Base-by-base conservation (phyloP, 2,888 invertebrate genomes). In the Stegophylla sp. region DNA sequence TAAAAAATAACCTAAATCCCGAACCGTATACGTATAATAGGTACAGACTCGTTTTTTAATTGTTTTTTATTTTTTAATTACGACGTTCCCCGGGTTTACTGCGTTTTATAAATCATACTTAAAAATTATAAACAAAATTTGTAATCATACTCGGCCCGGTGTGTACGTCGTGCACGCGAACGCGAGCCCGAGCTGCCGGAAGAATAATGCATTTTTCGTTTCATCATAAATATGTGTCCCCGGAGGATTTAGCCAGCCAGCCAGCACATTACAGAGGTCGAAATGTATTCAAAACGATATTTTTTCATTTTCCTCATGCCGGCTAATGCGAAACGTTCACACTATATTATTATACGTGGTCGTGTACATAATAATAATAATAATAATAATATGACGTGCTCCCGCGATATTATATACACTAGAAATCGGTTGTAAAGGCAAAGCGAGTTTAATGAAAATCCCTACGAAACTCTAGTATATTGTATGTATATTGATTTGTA, bases 261-360 rank as follows among this genome's bases (percentile, higher is more conserved):
- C n/a, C n/a, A n/a, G 17, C 48, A 53, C 64, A 51, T 64, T 51
- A n/a, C 26, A n/a, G 43, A 34, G 76, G 53, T 76, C 51, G 51
- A 76, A 76, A 76, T 66, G 34, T 66, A 76, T 76, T 76, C 26
- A 66, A 64, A 75, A 51, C 34, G 53, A 66, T 67, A 43, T 66
- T 76, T 76, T 76, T 76, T 23, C 53, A 56, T 76, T 53, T 75
- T 41, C 75, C 64, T 23, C 34, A 34, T n/a, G n/a, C 23, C 23
- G n/a, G 26, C 13, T 17, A 43, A 17, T 43, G 43, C 41, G 26
- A 56, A n/a, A 66, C 66, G 26, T 76, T 76, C 41, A 43, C 43
- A 43, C 66, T 20, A 66, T 45, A 41, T 63, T 63, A 51, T 51
- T 53, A 23, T 20, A 56, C 56, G 56, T 5, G n/a, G 59, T 9